phyloP scores from a whole-genome alignment of 2,797 vertebrate genomes.

The Naso thynnoides region DNA sequence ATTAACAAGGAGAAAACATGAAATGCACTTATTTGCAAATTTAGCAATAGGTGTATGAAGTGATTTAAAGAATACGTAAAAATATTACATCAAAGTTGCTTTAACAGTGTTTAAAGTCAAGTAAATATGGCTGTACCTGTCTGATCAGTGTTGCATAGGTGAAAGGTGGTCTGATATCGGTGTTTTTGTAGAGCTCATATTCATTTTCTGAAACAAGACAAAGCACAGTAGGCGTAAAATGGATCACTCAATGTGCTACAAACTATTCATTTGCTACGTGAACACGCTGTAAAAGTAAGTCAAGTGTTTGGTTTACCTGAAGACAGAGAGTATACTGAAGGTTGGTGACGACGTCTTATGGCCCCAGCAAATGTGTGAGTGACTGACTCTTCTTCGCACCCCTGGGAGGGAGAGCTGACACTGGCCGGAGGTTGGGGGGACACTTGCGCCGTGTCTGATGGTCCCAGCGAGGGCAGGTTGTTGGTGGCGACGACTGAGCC shows the following conservation, averaged over 20 bases:
- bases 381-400: conserved; percentile 87
- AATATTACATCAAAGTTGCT: background rate
- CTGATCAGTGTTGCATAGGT: conserved; percentile 97
- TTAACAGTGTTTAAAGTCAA: background rate
- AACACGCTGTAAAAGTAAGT: background rate
- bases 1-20: background rate
- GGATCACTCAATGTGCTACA: background rate
- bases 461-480: conserved; percentile 88
- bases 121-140: conserved; percentile 86
- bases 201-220: conserved; percentile 89
- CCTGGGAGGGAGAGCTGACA: conserved; percentile 85
- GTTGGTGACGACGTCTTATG: conserved; percentile 88
- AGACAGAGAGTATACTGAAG: conserved; percentile 87
- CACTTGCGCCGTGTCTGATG: conserved; percentile 86
- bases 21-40: background rate
- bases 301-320: conserved; percentile 84
- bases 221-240: background rate
- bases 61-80: background rate
- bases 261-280: background rate
- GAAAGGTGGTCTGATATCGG: conserved; percentile 95
- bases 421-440: conserved; percentile 85
- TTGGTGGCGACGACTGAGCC: conserved; percentile 84
- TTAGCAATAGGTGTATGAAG: background rate
- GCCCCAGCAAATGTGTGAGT: conserved; percentile 85
- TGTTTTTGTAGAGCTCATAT: conserved; percentile 95